Evolutionary conservation across 2,888 invertebrate genomes (phyloP).

Genomic region (Leuctra nigra): DNA sequence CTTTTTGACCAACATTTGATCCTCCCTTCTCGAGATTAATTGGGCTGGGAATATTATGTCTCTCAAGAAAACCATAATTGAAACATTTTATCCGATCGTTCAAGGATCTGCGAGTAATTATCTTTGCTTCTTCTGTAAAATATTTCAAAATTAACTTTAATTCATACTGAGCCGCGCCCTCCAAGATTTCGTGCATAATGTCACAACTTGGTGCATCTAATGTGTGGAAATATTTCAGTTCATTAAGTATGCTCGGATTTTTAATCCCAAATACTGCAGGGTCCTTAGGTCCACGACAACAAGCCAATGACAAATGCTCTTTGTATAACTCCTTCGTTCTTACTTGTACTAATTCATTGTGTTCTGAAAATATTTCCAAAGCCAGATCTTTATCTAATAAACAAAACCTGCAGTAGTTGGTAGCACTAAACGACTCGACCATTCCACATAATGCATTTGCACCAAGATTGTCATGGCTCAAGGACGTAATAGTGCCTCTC

Average conservation of each 20-base stretch:
- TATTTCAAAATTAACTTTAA: conserved; percentile 20
- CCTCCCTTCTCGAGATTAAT: conserved; percentile 21
- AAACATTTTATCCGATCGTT: not conserved
- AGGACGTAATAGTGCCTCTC: conserved; percentile 18
- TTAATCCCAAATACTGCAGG: not conserved
- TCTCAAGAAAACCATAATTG: not conserved
- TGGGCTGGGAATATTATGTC: conserved; percentile 17
- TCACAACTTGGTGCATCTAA: conserved; percentile 26
- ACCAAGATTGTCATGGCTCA: conserved; percentile 29
- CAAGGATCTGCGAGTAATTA: not conserved
- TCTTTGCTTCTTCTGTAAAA: not conserved
- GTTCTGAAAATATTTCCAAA: not conserved
- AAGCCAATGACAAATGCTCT: not conserved
- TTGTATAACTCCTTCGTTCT: not conserved
- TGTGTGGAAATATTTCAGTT: conserved; percentile 28
- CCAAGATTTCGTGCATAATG: conserved; percentile 32
- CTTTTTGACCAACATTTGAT: conserved; percentile 24
- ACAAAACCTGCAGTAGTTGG: conserved; percentile 31
- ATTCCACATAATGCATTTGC: conserved; percentile 29
- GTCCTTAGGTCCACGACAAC: not conserved
- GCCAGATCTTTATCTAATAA: conserved; percentile 20
- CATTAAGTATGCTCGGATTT: conserved; percentile 22
- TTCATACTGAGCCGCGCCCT: conserved; percentile 30
- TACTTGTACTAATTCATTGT: not conserved
- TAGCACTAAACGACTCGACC: conserved; percentile 31